phyloP scores from a whole-genome alignment of 2,797 vertebrate genomes.

The Semaprochilodus insignis region DNA sequence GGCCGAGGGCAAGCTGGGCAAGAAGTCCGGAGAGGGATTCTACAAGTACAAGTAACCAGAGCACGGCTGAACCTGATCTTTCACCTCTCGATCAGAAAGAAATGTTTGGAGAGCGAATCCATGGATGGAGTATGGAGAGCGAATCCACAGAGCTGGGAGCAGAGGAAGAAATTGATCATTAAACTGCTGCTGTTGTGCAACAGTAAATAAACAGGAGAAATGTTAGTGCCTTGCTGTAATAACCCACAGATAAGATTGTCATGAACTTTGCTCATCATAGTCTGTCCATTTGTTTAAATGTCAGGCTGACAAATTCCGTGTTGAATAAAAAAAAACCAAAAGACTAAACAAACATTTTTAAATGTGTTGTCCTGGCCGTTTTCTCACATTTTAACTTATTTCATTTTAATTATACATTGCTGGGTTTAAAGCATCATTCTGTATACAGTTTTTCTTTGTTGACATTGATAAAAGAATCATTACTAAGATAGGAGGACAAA shows the following conservation, averaged over 20 bases:
- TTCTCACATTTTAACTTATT: too few species aligned
- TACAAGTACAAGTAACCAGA: constrained; percentile 89
- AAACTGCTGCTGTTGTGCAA: constrained; percentile 10
- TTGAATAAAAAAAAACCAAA: background rate
- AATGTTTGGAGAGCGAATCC: background rate
- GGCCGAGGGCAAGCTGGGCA: constrained; percentile 90
- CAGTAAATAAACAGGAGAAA: background rate
- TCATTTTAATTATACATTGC: too few species aligned
- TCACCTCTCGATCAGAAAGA: background rate
- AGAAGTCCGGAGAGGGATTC: constrained; percentile 94
- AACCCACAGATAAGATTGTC: background rate
- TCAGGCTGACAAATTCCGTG: background rate
- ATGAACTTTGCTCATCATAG: background rate
- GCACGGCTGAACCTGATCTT: background rate
- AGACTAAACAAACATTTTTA: background rate
- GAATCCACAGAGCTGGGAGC: background rate
- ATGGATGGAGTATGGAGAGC: background rate
- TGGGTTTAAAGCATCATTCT: too few species aligned
- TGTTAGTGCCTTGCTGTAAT: constrained; percentile 9
- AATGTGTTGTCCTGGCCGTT: background rate
- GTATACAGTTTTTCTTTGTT: too few species aligned
- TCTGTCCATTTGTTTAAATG: background rate
- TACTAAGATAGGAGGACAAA: too few species aligned
- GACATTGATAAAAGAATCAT: too few species aligned
- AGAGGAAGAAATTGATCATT: constrained; percentile 2